Base-by-base conservation (phyloP, 2,888 invertebrate species). In the Notodonta dromedarius region DNA sequence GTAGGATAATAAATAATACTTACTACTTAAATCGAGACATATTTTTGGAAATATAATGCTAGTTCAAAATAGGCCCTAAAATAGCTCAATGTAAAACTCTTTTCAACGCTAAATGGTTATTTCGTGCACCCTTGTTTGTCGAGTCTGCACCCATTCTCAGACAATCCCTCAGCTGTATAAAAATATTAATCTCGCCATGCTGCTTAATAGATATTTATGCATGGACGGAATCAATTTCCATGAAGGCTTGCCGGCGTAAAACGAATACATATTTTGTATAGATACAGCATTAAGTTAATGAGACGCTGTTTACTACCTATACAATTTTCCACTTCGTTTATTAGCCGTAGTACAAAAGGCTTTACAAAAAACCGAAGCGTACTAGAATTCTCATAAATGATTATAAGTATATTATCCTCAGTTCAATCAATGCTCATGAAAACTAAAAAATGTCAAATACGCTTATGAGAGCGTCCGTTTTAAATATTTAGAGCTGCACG, bases 161-260 rank as follows among this genome's bases (percentile, higher is more conserved):
- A 85, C 83, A 80, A 82, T 80, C 88, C 84, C 84, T 86, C 80
- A 83, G 79, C 79, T 77, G 71, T 75, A 79, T 90, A 92, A 93
- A 93, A 93, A 92, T 91, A 91, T 92, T 90, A 91, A 91, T 89
- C 89, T 86, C 82, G 73, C 74, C 76, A 82, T 82, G 82, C 80
- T 79, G 83, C 84, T 79, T 93, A 89, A 93, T 92, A 92, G 93
- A 92, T 93, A 92, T 93, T 93, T 91, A 92, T 92, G 93, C 91
- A 83, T 87, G 87, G 87, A 69, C 78, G 88, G 80, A 90, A 81
- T 82, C 91, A 93, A 93, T 93, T 87, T 87, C 78, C 81, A 81
- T 79, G 82, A 86, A 86, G 85, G 80, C 74, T 78, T 75, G 76
- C 74, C 77, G 73, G 73, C 70, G 71, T 70, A 74, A 73, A 75